Conservation (phyloP, 2,888 invertebrate species). For the Pedicia rivosa region DNA sequence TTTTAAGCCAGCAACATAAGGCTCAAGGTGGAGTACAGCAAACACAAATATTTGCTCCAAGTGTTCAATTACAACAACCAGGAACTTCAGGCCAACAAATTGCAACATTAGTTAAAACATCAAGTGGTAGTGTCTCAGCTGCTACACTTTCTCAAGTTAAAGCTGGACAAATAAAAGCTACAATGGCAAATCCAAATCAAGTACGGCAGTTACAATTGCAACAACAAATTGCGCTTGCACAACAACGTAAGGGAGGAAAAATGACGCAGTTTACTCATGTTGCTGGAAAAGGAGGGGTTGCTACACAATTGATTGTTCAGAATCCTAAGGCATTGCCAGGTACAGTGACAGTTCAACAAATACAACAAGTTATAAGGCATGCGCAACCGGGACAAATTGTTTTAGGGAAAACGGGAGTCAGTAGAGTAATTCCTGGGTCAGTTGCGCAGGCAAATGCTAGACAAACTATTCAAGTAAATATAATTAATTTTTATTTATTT, state of each 20-base stretch:
- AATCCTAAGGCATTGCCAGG: slow-evolving; percentile 34
- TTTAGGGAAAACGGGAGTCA: slow-evolving; percentile 41
- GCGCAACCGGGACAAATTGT: slow-evolving; percentile 39
- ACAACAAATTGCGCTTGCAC: slow-evolving; percentile 36
- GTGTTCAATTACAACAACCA: slow-evolving; percentile 26
- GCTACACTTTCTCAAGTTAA: slow-evolving; percentile 27
- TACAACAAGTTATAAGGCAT: slow-evolving; percentile 56
- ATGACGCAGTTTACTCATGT: slow-evolving; percentile 35
- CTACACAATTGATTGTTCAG: slow-evolving; percentile 56
- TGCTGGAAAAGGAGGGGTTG: slow-evolving; percentile 33
- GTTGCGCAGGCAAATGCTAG: slow-evolving; percentile 35
- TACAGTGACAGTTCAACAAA: slow-evolving; percentile 55
- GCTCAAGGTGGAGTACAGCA: slow-evolving; percentile 30
- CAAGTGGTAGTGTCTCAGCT: slow-evolving; percentile 33
- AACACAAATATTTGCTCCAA: slow-evolving; percentile 41
- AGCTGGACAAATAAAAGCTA: slow-evolving; percentile 32
- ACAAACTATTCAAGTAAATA: slow-evolving; percentile 36
- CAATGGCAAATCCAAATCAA: slow-evolving; percentile 44
- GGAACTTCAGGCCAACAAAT: slow-evolving; percentile 23
- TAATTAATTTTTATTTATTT: slow-evolving; percentile 3
- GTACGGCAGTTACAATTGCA: slow-evolving; percentile 47
- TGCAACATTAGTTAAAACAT: slow-evolving; percentile 27
- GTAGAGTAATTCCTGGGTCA: slow-evolving; percentile 49
- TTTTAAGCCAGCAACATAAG: slow-evolving; percentile 25
- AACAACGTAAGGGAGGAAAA: slow-evolving; percentile 42